Base-by-base conservation (phyloP, 1,140 invertebrate genomes). In the Camponotus floridanus region DNA sequence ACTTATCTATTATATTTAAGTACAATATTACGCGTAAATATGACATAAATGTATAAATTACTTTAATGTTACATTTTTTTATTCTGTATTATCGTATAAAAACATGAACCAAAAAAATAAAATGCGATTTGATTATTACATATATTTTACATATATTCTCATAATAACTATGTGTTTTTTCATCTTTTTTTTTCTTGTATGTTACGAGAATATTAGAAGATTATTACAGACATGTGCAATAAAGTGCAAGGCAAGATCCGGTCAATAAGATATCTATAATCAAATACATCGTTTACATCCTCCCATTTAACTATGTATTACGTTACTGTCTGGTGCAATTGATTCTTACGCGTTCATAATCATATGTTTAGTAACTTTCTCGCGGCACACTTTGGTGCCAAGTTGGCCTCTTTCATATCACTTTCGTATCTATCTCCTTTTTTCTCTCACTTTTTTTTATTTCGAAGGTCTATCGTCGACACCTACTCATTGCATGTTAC, bases 351-450 rank as follows among this genome's bases (percentile, higher is more conserved):
- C 65, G 21, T 59, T 51, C 76, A 73, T 86, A 90, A 89, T 74
- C 64, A 70, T 76, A 26, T 79, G 68, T 90, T 90, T 89, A 83
- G 88, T 89, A 83, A 90, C 88, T 89, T 90, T 90, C 88, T 80
- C 79, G 85, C 71, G 48, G 62, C 79, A 57, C n/a, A 83, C 79
- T 83, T 83, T 5, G 11, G 2, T 57, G 13, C 51, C 67, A 13
- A 85, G 26, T 39, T 76, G 45, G 45, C 18, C 64, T 33, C 48
- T 33, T 11, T 70, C 62, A 33, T 88, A 39, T 81, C 55, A 78
- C 59, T 61, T 45, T 74, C 55, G 26, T 26, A 11, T 64, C n/a
- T 51, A 18, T 74, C 8, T 6, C 11, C 26, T 74, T 74, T 86
- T 45, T 61, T 48, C 62, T 51, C 42, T 45, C 7, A 11, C 11